Conservation (phyloP, 1,140 invertebrate genomes). For the Diorhabda carinulata region DNA sequence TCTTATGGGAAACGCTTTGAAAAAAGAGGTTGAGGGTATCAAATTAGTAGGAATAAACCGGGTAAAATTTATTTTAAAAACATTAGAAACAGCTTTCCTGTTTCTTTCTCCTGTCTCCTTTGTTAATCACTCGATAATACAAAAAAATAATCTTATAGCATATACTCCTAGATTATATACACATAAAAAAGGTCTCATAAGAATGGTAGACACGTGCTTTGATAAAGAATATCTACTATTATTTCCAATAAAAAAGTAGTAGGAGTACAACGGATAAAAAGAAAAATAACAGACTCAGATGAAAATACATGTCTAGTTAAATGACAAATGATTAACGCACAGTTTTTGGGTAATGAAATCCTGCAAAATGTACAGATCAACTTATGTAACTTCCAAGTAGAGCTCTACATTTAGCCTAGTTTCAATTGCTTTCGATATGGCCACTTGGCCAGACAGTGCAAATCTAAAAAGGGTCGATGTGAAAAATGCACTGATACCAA, state of each 20-base stretch:
- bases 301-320: too few species aligned
- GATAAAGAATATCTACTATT: neutral
- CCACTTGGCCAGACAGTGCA: neutral
- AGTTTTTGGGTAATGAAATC: conserved; percentile 4
- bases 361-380: neutral
- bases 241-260: too few species aligned
- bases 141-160: conserved; percentile 6
- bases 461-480: neutral
- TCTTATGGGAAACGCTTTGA: neutral
- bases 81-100: neutral
- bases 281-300: too few species aligned
- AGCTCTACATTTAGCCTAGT: neutral
- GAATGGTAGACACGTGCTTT: conserved; percentile 4
- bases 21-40: neutral
- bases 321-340: neutral
- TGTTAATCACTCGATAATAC: neutral
- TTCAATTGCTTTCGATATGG: conserved; percentile 3
- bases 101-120: neutral
- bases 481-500: too few species aligned
- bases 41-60: neutral
- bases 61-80: neutral
- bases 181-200: neutral
- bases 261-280: too few species aligned
- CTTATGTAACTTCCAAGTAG: neutral
- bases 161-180: conserved; percentile 3